These are phyloP conservation scores for Drosophila greeni DNA, from an alignment of 2,888 invertebrate genomes.

Conservation along the genomic window DNA sequence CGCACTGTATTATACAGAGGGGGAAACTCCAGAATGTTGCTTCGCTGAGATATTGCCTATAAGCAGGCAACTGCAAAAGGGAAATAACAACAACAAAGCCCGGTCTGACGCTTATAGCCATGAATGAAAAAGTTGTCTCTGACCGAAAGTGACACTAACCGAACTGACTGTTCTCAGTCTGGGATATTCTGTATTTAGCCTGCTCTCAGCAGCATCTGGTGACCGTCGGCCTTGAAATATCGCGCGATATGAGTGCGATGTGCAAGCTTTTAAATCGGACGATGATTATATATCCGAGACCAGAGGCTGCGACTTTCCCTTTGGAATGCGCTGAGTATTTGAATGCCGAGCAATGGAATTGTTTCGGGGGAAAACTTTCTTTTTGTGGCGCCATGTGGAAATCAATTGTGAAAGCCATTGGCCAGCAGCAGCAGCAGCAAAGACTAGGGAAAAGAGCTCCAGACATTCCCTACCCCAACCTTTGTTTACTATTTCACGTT, in stretches of 20 bases:
- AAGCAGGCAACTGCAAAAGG: conserved; percentile 10
- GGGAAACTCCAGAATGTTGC: conserved; percentile 15
- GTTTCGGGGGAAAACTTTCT: conserved; percentile 34
- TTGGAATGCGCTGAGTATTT: conserved; percentile 28
- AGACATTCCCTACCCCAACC: conserved; percentile 34
- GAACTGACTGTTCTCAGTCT: conserved; percentile 38
- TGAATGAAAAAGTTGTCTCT: conserved; percentile 57
- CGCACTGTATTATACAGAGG: neutral
- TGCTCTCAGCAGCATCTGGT: conserved; percentile 5
- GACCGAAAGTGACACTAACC: conserved; percentile 41
- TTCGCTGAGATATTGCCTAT: conserved; percentile 5
- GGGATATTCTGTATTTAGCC: neutral
- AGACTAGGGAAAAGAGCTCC: conserved; percentile 5
- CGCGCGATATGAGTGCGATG: conserved; percentile 40
- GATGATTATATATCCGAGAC: conserved; percentile 29
- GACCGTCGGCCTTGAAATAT: conserved; percentile 58
- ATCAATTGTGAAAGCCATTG: conserved; percentile 37
- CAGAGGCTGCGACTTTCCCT: conserved; percentile 40
- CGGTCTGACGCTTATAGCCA: conserved; percentile 53
- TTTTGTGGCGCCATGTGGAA: conserved; percentile 34
- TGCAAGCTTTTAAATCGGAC: conserved; percentile 36
- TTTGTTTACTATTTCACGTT: conserved; percentile 5
- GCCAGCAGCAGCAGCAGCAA: neutral
- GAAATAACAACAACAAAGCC: conserved; percentile 2
- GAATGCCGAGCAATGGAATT: conserved; percentile 27